phyloP scores from a whole-genome alignment of 92 coral and sea anemone genomes.

The Parazoanthus swiftii region DNA sequence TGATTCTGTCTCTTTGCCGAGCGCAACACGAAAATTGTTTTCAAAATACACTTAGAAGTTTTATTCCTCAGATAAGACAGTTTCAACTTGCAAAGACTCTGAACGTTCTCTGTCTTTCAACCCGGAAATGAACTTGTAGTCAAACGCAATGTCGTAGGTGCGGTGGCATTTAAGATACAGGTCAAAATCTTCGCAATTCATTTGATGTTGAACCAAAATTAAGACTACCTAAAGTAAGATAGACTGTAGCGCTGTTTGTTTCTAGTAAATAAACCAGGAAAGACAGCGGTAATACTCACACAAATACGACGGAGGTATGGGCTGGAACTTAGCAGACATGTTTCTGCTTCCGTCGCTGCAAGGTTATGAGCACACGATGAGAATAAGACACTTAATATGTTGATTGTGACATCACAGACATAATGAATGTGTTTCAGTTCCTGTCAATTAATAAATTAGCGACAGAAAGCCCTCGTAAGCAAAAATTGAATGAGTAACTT shows the following conservation, averaged over 20 bases:
- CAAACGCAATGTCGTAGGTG: neutral
- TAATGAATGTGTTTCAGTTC: no score
- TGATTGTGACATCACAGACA: neutral
- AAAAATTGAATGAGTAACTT: no score
- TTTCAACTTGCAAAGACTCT: neutral
- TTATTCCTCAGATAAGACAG: neutral
- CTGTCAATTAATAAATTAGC: no score
- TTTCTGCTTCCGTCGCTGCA: neutral
- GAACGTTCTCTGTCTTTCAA: neutral
- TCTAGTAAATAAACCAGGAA: neutral
- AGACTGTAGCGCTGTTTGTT: neutral
- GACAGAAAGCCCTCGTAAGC: neutral
- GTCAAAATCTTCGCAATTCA: neutral
- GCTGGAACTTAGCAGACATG: neutral
- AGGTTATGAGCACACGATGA: neutral
- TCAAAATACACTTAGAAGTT: neutral
- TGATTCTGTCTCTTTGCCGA: neutral
- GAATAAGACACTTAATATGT: neutral
- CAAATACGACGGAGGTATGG: neutral
- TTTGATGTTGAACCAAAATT: neutral
- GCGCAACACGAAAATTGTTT: neutral
- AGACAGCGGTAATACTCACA: neutral
- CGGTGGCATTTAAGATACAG: no score
- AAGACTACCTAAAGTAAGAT: neutral
- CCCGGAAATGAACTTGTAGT: neutral